phyloP scores from a whole-genome alignment of 2,113 vertebrate genomes.

The Ploceus nigricollis region DNA sequence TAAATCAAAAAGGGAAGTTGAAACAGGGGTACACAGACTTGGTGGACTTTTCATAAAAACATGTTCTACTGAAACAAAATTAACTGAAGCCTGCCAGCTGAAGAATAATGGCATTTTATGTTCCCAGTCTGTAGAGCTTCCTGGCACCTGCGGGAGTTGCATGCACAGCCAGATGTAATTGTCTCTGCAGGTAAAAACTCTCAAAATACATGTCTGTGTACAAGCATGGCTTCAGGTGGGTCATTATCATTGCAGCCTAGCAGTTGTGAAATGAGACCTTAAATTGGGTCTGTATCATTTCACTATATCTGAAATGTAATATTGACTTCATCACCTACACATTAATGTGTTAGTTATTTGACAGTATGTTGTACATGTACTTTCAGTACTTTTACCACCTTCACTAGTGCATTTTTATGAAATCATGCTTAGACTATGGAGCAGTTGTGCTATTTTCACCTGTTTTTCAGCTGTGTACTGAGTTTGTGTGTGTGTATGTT shows the following conservation, averaged over 20 bases:
- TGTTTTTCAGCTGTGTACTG: not conserved
- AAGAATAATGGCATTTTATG: slow-evolving; percentile 25
- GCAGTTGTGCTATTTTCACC: not conserved
- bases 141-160: not conserved
- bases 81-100: not conserved
- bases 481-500: not conserved
- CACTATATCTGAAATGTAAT: not conserved
- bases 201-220: not conserved
- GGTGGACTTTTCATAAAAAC: not conserved
- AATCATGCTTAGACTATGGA: not conserved
- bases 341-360: not conserved
- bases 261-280: slow-evolving; percentile 6
- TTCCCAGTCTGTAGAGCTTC: not conserved
- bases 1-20: not conserved
- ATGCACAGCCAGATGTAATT: not conserved
- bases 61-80: not conserved
- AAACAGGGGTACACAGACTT: not conserved
- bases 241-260: not conserved
- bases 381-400: not conserved
- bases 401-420: not conserved
- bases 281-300: not conserved
- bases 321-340: not conserved
- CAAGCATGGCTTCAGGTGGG: not conserved
- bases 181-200: slow-evolving; percentile 34
- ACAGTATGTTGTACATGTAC: not conserved